A percentile compares a stretch with the other conserved stretches of the same genome.
Evolutionary conservation across 2,113 vertebrate genomes (phyloP).

Genomic region (Rhodinocichla rosea): DNA sequence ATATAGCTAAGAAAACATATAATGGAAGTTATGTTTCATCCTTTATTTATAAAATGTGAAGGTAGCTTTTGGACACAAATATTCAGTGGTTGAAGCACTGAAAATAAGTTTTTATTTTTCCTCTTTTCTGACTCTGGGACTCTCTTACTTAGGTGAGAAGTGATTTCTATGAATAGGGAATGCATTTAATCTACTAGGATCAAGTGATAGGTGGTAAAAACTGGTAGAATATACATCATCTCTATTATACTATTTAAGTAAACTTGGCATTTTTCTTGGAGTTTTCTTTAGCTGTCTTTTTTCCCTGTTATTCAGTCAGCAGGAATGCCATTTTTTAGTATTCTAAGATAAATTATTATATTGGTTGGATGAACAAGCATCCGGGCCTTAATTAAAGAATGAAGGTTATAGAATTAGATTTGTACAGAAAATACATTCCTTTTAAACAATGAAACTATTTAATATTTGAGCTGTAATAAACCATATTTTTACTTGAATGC

Average conservation of each 20-base stretch:
- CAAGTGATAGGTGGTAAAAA: not conserved
- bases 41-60: not conserved
- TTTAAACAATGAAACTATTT: not conserved
- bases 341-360: conserved; percentile 46
- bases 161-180: not conserved
- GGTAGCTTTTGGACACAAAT: not conserved
- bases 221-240: not conserved
- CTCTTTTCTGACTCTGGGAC: not conserved
- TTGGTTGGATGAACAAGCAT: conserved; percentile 44
- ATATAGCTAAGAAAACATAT: not conserved
- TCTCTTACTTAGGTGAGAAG: not conserved
- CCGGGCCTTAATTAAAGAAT: conserved; percentile 61
- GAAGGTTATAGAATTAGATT: conserved; percentile 26
- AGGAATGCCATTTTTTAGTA: not conserved
- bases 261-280: not conserved
- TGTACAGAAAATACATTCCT: conserved; percentile 31
- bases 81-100: not conserved
- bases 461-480: conserved; percentile 34
- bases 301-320: not conserved
- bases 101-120: not conserved
- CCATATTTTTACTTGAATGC: not conserved
- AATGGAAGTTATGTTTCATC: not conserved
- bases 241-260: not conserved
- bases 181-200: not conserved
- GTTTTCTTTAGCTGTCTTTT: not conserved